Evolutionary conservation across 2,113 vertebrate genomes (phyloP).

Genomic region (Capreolus pygargus): DNA sequence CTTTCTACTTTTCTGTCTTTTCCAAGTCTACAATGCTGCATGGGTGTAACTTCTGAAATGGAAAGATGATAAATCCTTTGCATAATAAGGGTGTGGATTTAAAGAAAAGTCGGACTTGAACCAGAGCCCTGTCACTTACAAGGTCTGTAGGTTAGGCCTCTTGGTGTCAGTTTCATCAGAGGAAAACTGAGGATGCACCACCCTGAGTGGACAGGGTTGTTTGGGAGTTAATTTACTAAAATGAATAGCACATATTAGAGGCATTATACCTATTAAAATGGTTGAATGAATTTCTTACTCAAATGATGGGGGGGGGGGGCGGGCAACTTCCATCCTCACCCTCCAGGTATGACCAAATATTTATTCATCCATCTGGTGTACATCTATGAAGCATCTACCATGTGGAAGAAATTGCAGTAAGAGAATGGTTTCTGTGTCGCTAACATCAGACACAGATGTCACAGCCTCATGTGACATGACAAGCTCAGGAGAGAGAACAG

Average conservation of each 20-base stretch:
- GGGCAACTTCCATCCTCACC: neutral
- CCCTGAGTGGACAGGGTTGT: neutral
- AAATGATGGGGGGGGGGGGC: neutral
- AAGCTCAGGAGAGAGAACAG: neutral
- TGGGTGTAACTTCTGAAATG: neutral
- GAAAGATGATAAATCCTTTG: neutral
- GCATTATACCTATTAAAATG: neutral
- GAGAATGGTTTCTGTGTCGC: neutral
- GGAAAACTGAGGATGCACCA: neutral
- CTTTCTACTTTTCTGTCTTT: neutral
- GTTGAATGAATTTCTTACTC: neutral
- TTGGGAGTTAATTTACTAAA: neutral
- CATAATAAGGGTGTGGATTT: too few species aligned
- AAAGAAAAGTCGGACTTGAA: neutral
- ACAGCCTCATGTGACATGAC: neutral
- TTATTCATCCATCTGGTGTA: neutral
- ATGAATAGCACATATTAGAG: neutral
- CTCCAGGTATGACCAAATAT: neutral
- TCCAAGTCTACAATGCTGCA: neutral
- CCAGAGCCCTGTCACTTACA: neutral
- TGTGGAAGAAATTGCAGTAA: neutral
- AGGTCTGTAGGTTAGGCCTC: neutral
- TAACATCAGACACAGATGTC: neutral
- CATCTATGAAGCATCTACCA: neutral
- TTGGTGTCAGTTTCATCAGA: neutral